Conservation (phyloP, 2,113 vertebrate species). For the Sturnus vulgaris region DNA sequence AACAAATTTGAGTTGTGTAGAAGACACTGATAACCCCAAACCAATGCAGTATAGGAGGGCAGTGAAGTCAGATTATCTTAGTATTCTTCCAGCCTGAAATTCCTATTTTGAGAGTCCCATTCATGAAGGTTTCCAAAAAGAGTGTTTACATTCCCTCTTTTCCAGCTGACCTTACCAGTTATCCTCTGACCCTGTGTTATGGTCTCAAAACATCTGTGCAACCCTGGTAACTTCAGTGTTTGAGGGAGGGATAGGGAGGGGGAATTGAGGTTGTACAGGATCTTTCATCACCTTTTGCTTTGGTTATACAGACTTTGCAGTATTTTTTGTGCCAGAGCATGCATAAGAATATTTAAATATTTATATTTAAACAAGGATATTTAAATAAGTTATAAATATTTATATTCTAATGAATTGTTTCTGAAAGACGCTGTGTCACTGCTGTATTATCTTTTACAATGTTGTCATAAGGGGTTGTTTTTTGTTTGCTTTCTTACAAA, state of each 20-base stretch:
- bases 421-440: background rate
- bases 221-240: conserved; percentile 21
- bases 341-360: conserved; percentile 13
- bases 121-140: conserved; percentile 59
- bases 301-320: background rate
- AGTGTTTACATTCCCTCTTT: conserved; percentile 67
- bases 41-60: background rate
- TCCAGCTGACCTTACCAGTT: conserved; percentile 69
- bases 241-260: background rate
- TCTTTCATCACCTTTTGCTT: conserved; percentile 40
- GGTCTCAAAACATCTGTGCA: conserved; percentile 63
- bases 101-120: conserved; percentile 66
- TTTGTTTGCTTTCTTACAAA: conserved; percentile 7
- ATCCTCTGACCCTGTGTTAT: conserved; percentile 66
- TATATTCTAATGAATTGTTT: conserved; percentile 20
- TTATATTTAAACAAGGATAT: conserved; percentile 14
- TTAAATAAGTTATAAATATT: background rate
- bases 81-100: conserved; percentile 61
- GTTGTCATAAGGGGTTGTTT: background rate
- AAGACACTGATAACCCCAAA: background rate
- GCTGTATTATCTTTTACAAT: background rate
- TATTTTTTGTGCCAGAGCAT: background rate
- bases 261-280: conserved; percentile 28
- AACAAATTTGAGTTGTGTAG: background rate
- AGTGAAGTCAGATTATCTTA: conserved; percentile 46